Base-by-base conservation (phyloP, 1,140 invertebrate species). In the Formica selysi region DNA sequence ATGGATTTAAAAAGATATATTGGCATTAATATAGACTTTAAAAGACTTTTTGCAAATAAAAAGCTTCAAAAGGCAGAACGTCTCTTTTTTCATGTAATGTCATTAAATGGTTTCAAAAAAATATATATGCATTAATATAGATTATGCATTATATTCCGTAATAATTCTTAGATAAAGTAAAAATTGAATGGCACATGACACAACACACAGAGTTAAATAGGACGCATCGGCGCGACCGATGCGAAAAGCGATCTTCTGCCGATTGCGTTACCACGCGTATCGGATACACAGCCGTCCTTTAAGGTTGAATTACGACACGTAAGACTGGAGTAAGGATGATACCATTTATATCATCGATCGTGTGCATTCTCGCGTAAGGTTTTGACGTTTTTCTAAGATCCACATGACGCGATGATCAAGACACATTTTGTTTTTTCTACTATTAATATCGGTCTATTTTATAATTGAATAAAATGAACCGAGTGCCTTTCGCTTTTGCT, bases 291-390 rank as follows among this genome's bases (percentile, higher is more conserved):
- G 48, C 86, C 48, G 89, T 94, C 90, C 89, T 91, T 91, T 93
- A 92, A 93, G 94, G 89, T 91, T 85, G 74, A 88, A 87, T 94
- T 94, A 89, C 91, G 90, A 86, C 89, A 93, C 86, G 79, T 71
- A 73, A 81, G 92, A 93, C 71, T 93, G 86, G 92, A 93, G 92
- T 93, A 94, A 94, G 92, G 93, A 93, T 87, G 86, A 83, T 87
- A 62, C 91, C 91, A 90, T 92, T 90, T 93, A 84, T 89, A 78
- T 78, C 83, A 83, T 85, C 68, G 59, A 90, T 76, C 74, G 62
- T 16, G 36, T 26, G 13, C 26, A 36, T 11, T 13, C 44, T 80
- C 29, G 13, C 4, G 19, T 16, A 6, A 64, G 16, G n/a, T 22
- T 61, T 16, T 16, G 48, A 67, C 7, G 16, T 4, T 41, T 19